These are phyloP conservation scores for Erynnis tages DNA, from an alignment of 2,888 invertebrate species.

Conservation along the genomic window DNA sequence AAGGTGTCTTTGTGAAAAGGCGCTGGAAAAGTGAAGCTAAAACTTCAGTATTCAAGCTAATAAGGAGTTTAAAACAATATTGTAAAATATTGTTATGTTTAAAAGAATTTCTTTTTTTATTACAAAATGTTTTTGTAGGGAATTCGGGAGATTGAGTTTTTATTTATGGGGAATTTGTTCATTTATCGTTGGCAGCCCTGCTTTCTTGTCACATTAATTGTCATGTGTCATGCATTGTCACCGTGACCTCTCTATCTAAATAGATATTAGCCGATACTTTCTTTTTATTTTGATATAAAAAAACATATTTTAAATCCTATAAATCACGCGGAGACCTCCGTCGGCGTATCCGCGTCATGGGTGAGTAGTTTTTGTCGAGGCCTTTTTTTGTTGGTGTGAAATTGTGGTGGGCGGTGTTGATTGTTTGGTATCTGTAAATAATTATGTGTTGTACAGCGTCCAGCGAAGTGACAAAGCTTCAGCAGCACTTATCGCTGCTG, in stretches of 20 bases:
- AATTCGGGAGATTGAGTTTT: too few species aligned
- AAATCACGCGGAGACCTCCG: constrained; percentile 36
- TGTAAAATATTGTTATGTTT: too few species aligned
- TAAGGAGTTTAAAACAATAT: too few species aligned
- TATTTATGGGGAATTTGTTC: too few species aligned
- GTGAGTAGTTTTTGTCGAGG: constrained; percentile 55
- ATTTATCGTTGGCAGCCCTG: too few species aligned
- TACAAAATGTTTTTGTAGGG: too few species aligned
- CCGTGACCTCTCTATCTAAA: constrained; percentile 43
- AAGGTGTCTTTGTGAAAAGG: too few species aligned
- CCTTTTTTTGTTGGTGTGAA: constrained; percentile 41
- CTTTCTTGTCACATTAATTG: too few species aligned
- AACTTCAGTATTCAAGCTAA: too few species aligned
- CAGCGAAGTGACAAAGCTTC: constrained; percentile 85
- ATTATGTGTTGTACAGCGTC: constrained; percentile 65
- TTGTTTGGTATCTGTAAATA: constrained; percentile 35
- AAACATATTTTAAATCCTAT: constrained; percentile 11
- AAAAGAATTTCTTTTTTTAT: too few species aligned
- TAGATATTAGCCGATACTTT: constrained; percentile 37
- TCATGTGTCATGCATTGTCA: too few species aligned
- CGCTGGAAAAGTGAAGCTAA: too few species aligned
- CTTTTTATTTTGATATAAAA: constrained; percentile 34
- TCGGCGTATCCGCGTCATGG: constrained; percentile 57
- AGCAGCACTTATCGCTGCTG: constrained; percentile 92
- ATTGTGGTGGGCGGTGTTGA: constrained; percentile 68